Evolutionary conservation across 2,888 invertebrate species (phyloP).

Genomic region (Thysanoteuthis rhombus): DNA sequence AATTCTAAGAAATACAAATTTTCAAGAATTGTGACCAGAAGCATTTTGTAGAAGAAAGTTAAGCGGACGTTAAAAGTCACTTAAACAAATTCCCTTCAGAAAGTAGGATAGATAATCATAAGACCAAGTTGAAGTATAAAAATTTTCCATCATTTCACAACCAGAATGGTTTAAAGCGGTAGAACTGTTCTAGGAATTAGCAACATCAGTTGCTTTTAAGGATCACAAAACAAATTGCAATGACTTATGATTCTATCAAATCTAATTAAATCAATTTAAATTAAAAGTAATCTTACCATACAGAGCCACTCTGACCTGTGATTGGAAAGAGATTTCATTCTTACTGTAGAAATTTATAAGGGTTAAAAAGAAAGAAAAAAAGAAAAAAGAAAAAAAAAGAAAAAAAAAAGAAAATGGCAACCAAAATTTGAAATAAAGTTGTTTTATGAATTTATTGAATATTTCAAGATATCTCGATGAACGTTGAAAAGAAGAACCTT

Average conservation of each 20-base stretch:
- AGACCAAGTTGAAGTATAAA: not conserved
- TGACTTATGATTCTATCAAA: not conserved
- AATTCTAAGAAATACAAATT: too few species aligned
- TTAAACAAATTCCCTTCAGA: not conserved
- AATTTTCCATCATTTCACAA: not conserved
- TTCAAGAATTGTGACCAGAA: too few species aligned
- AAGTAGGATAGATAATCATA: not conserved
- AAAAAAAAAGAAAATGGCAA: not conserved
- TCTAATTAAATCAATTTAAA: not conserved
- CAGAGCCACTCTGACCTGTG: not conserved
- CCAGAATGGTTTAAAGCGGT: not conserved
- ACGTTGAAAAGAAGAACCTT: not conserved
- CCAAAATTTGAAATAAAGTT: not conserved
- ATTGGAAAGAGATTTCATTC: not conserved
- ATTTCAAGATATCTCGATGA: not conserved
- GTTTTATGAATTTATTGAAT: not conserved
- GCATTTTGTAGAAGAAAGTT: too few species aligned
- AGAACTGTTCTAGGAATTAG: not conserved
- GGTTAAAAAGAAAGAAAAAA: too few species aligned
- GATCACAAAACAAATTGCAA: not conserved
- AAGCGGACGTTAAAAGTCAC: too few species aligned
- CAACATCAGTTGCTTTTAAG: not conserved
- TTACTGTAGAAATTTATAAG: too few species aligned
- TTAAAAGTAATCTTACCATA: not conserved
- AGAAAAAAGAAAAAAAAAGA: not conserved